phyloP scores from a whole-genome alignment of 2,888 invertebrate genomes.

The Crossocerus cetratus region DNA sequence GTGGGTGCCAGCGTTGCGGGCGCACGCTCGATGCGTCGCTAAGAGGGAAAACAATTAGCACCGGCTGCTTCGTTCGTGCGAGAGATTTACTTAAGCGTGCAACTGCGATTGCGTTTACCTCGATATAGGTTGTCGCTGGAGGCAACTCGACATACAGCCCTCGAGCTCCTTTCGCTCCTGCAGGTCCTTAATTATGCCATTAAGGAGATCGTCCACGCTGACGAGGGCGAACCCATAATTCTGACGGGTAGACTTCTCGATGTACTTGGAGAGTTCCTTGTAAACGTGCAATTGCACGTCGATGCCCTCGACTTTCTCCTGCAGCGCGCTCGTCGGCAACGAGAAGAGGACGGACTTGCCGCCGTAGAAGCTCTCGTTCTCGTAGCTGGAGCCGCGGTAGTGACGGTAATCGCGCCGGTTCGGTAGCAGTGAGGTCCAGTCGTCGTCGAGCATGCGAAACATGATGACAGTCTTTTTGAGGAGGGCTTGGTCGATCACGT shows the following conservation, averaged over 20 bases:
- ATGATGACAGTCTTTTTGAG: slow-evolving; percentile 66
- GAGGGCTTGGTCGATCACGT: slow-evolving; percentile 61
- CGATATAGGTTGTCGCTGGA: slow-evolving; percentile 65
- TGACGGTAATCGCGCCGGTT: slow-evolving; percentile 61
- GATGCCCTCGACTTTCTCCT: slow-evolving; percentile 42
- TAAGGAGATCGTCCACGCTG: slow-evolving; percentile 62
- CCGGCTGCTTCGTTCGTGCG: neutral
- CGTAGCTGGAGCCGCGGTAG: slow-evolving; percentile 63
- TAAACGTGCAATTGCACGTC: slow-evolving; percentile 61
- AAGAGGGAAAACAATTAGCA: neutral
- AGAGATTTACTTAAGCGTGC: slow-evolving; percentile 11
- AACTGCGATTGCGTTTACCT: slow-evolving; percentile 56
- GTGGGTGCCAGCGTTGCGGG: too few relatives aligned
- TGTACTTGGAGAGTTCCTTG: slow-evolving; percentile 63
- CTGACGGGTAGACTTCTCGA: slow-evolving; percentile 53
- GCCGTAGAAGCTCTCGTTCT: slow-evolving; percentile 66
- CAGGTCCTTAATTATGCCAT: slow-evolving; percentile 66
- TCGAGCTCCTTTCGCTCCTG: slow-evolving; percentile 58
- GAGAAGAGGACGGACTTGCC: slow-evolving; percentile 69
- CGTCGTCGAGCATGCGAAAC: slow-evolving; percentile 67
- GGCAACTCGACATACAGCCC: slow-evolving; percentile 52
- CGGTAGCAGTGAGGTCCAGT: slow-evolving; percentile 66
- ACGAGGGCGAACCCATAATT: slow-evolving; percentile 59
- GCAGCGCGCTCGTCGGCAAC: slow-evolving; percentile 53
- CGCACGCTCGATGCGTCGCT: neutral